Evolutionary conservation across 2,113 vertebrate species (phyloP).

Genomic region (Heteronetta atricapilla): DNA sequence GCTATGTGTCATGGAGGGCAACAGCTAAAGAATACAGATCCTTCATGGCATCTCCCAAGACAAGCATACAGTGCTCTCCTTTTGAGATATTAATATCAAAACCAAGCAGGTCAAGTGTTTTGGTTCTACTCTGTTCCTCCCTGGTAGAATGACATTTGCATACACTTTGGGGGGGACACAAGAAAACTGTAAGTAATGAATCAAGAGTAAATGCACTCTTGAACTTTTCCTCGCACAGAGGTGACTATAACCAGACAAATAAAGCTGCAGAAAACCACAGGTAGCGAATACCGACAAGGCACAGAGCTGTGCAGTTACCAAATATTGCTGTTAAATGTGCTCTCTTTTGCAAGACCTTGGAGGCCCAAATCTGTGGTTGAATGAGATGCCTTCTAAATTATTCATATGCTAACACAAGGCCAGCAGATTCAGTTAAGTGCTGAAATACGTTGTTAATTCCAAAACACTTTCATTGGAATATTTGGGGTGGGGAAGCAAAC

Average conservation of each 20-base stretch:
- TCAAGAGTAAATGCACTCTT: background rate
- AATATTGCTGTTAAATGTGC: background rate
- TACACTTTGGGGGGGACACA: background rate
- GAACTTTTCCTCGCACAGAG: background rate
- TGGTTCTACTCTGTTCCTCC: background rate
- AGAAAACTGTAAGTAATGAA: background rate
- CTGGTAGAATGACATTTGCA: background rate
- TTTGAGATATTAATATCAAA: background rate
- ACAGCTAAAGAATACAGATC: background rate
- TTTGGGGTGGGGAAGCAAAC: slow-evolving; percentile 31
- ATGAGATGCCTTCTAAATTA: slow-evolving; percentile 27
- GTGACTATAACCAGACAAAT: background rate
- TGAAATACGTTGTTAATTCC: background rate
- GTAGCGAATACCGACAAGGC: background rate
- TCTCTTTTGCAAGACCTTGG: background rate
- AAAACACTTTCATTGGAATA: slow-evolving; percentile 13
- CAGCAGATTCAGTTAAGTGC: slow-evolving; percentile 18
- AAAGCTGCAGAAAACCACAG: background rate
- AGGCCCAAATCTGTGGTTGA: background rate
- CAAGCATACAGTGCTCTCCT: fast-evolving
- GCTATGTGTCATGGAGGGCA: background rate
- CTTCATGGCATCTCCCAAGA: background rate
- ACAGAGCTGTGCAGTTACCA: background rate
- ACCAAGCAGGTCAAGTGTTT: background rate
- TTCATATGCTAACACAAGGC: background rate